phyloP scores from a whole-genome alignment of 2,797 vertebrate genomes.

The Phyllotis vaccarum region DNA sequence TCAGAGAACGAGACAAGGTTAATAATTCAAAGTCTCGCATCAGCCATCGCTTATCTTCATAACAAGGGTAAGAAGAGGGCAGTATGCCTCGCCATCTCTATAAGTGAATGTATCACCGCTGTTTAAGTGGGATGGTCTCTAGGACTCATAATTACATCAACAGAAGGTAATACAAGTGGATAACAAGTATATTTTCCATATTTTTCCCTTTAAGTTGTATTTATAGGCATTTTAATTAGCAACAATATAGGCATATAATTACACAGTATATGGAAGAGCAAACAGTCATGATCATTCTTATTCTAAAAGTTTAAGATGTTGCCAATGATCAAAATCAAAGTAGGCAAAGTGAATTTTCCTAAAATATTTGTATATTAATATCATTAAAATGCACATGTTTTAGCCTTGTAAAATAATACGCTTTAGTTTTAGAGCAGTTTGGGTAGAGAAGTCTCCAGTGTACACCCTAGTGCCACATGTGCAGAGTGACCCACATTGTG shows the following conservation, averaged over 20 bases:
- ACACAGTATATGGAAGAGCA: background rate
- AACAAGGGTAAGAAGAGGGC: slow-evolving; percentile 88
- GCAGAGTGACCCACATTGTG: background rate
- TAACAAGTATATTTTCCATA: background rate
- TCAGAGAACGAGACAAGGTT: slow-evolving; percentile 92
- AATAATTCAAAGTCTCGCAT: slow-evolving; percentile 91
- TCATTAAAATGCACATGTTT: background rate
- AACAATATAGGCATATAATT: background rate
- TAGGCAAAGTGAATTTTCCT: slow-evolving; percentile 57
- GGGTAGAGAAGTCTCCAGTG: background rate
- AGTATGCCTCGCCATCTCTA: background rate
- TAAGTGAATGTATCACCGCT: slow-evolving; percentile 15
- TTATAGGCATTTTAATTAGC: slow-evolving; percentile 58
- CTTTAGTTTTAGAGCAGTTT: slow-evolving; percentile 35
- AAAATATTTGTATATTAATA: slow-evolving; percentile 23
- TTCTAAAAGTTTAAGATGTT: slow-evolving; percentile 43
- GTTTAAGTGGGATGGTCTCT: slow-evolving; percentile 49
- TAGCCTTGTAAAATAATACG: background rate
- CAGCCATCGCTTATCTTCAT: slow-evolving; percentile 92
- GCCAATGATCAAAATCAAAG: slow-evolving; percentile 43
- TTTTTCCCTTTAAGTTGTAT: background rate
- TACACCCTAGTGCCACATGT: too few relatives aligned
- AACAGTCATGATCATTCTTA: slow-evolving; percentile 34
- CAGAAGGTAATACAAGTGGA: slow-evolving; percentile 7
- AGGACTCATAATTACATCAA: slow-evolving; percentile 53